phyloP scores from a whole-genome alignment of 2,113 vertebrate genomes.

The Felis catus region DNA sequence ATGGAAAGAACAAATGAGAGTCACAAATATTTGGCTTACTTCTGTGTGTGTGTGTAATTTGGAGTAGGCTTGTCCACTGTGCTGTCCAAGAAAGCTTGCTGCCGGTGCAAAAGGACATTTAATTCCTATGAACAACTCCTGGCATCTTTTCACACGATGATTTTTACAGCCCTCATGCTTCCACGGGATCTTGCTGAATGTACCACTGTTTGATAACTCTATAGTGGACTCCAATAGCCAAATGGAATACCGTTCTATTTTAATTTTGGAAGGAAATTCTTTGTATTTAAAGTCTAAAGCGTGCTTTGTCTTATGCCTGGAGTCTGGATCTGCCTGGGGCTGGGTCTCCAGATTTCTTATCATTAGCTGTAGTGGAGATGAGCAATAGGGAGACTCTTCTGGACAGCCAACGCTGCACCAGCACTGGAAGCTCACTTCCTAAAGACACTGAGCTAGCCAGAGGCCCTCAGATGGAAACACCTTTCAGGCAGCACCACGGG shows the following conservation, averaged over 20 bases:
- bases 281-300: background rate
- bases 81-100: background rate
- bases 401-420: background rate
- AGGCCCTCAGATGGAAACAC: conserved; percentile 45
- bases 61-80: background rate
- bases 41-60: background rate
- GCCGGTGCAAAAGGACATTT: background rate
- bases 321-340: background rate
- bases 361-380: background rate
- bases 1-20: background rate
- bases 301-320: background rate
- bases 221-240: background rate
- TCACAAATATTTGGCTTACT: background rate
- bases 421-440: conserved; percentile 17
- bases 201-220: conserved; percentile 14
- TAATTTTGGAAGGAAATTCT: conserved; percentile 44
- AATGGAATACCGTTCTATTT: background rate
- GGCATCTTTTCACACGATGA: conserved; percentile 1
- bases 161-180: conserved; percentile 44
- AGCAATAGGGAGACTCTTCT: background rate
- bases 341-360: background rate
- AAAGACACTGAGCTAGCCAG: background rate
- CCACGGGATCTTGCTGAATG: background rate
- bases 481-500: conserved; percentile 60
- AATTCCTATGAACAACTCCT: background rate